These are phyloP conservation scores for Glaucopsyche alexis DNA, from an alignment of 2,888 invertebrate species.

Conservation along the genomic window DNA sequence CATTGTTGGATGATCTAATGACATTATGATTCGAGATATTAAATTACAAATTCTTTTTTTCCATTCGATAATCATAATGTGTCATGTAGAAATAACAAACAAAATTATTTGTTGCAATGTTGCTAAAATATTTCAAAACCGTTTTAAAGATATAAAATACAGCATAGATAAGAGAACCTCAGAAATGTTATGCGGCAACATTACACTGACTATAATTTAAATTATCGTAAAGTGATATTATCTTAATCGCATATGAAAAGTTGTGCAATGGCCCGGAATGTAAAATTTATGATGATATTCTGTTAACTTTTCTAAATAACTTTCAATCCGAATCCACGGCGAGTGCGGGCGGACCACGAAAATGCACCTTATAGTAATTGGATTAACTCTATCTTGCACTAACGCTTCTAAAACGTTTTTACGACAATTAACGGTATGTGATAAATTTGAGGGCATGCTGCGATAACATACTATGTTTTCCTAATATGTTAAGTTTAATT, in stretches of 20 bases:
- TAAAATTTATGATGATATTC: constrained; percentile 63
- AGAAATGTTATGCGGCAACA: constrained; percentile 28
- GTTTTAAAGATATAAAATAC: not conserved
- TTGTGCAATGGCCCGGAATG: constrained; percentile 61
- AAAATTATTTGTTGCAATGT: not conserved
- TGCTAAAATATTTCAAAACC: not conserved
- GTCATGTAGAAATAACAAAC: not conserved
- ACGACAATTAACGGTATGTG: constrained; percentile 43
- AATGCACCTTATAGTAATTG: constrained; percentile 38
- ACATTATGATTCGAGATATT: not conserved
- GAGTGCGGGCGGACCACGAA: constrained; percentile 42
- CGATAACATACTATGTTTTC: constrained; percentile 39
- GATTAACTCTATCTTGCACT: constrained; percentile 36
- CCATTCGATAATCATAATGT: not conserved
- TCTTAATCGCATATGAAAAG: constrained; percentile 54
- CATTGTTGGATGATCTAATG: not conserved
- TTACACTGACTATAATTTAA: constrained; percentile 40
- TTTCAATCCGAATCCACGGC: constrained; percentile 59
- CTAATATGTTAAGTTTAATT: constrained; percentile 30
- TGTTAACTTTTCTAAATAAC: constrained; percentile 62
- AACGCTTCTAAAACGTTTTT: constrained; percentile 36
- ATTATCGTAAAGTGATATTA: constrained; percentile 46
- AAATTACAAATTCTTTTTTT: not conserved
- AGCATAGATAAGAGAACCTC: not conserved
- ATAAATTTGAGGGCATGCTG: constrained; percentile 36